Base-by-base conservation (phyloP, 2,888 invertebrate species). In the Chloroclystis v-ata region DNA sequence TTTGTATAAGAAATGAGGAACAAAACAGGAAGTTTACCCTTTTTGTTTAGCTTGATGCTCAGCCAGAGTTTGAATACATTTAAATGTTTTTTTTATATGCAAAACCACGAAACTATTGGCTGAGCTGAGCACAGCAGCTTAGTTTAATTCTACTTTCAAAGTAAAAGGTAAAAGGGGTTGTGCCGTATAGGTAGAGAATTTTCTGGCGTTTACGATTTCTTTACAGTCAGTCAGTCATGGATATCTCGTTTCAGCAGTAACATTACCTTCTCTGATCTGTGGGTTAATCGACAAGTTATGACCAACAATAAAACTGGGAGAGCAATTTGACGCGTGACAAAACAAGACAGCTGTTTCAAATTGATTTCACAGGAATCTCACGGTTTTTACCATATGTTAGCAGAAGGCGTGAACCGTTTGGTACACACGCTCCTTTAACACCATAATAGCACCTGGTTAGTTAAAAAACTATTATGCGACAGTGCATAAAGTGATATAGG, bases 1-100 rank as follows among this genome's bases (percentile, higher is more conserved):
- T 82, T 82, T 79, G 79, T 78, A 69, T 80, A 76, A 76, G 77
- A 77, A 81, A 82, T 82, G 76, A 81, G 78, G 53, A 66, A 61
- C 61, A 68, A 65, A 72, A 71, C 67, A 72, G 72, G 71, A 78
- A 78, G 65, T 65, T 68, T 65, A 62, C 65, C 65, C 60, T 68
- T 73, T 72, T 72, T 67, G 66, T 74, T 72, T 61, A 54, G 55
- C 59, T 49, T 39, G 39, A 49, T 49, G 49, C 42, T 46, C 57
- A 61, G 62, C 61, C 57, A 61, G 57, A 49, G 48, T 57, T 43
- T 53, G 47, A 50, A 57, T 61, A 61, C 13, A 46, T 43, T 46
- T 47, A 14, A 57, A 30, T 35, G 20, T 35, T 3, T 46, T 33
- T 35, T 39, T 41, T 44, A 9, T 32, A 49, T 38, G 41, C 44